Percentiles rank a stretch among this genome's conserved stretches.
Conservation (phyloP, 2,797 vertebrate species). For the Sphaeramia orbicularis region DNA sequence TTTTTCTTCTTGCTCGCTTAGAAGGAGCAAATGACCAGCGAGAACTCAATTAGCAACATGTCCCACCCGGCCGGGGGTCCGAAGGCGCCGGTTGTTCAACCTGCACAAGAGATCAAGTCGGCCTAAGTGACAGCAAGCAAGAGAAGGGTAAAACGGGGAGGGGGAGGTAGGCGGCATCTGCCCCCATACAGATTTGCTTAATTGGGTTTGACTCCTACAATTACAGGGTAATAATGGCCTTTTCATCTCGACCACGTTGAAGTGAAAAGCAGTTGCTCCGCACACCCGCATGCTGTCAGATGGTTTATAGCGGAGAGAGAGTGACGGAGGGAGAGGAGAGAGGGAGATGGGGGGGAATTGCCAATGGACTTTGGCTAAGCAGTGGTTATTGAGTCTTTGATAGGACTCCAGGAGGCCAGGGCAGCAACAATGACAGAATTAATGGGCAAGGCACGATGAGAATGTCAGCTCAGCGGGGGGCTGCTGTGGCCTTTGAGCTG, state of each 20-base stretch:
- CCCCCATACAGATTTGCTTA: slow-evolving; percentile 87
- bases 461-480: slow-evolving; percentile 86
- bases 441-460: slow-evolving; percentile 86
- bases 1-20: slow-evolving; percentile 92
- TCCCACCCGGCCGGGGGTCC: slow-evolving; percentile 64
- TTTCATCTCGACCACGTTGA: slow-evolving; percentile 72
- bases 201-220: slow-evolving; percentile 88
- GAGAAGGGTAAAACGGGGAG: slow-evolving; percentile 55
- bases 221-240: slow-evolving; percentile 84
- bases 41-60: slow-evolving; percentile 90
- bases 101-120: slow-evolving; percentile 54
- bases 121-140: slow-evolving; percentile 65
- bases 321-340: slow-evolving; percentile 44
- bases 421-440: slow-evolving; percentile 88
- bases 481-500: slow-evolving; percentile 81
- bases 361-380: slow-evolving; percentile 85
- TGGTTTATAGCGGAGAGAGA: slow-evolving; percentile 64
- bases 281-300: slow-evolving; percentile 74
- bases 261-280: slow-evolving; percentile 76
- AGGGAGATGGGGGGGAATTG: slow-evolving; percentile 66
- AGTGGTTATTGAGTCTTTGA: slow-evolving; percentile 87
- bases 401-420: slow-evolving; percentile 85
- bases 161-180: slow-evolving; percentile 81
- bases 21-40: slow-evolving; percentile 87
- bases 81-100: slow-evolving; percentile 42